Evolutionary conservation across 2,888 invertebrate genomes (phyloP).

Genomic region (Caenorhabditis sp.): DNA sequence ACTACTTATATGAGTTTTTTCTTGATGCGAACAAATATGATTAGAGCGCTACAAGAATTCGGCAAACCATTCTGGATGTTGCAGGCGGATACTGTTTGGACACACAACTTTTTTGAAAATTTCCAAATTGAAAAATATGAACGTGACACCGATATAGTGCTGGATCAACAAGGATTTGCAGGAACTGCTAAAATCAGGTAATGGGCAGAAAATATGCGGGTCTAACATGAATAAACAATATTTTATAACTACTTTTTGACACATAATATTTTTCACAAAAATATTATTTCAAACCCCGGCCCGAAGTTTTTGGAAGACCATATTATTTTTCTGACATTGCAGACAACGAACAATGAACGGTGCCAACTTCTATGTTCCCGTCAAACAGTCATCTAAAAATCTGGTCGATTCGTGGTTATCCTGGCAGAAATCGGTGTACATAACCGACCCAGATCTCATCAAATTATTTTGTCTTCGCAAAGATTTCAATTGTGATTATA

Average conservation of each 20-base stretch:
- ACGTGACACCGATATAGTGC: conserved; percentile 36
- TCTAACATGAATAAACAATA: neutral
- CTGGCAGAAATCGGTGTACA: conserved; percentile 54
- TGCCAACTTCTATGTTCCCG: conserved; percentile 52
- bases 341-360: conserved; percentile 56
- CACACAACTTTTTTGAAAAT: conserved; percentile 36
- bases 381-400: conserved; percentile 20
- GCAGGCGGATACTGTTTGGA: conserved; percentile 58
- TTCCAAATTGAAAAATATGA: conserved; percentile 2
- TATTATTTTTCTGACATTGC: no score
- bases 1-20: conserved; percentile 62
- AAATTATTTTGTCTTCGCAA: conserved; percentile 57
- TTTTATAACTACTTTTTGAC: neutral
- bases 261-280: no score
- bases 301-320: no score
- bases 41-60: conserved; percentile 47
- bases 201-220: neutral
- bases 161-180: conserved; percentile 57
- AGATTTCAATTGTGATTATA: conserved; percentile 48
- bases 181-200: conserved; percentile 21
- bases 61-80: conserved; percentile 60
- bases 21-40: conserved; percentile 58
- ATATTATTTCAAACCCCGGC: no score
- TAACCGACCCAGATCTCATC: conserved; percentile 58
- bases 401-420: conserved; percentile 45